Percentiles rank a stretch among this genome's conserved stretches.
phyloP scores from a whole-genome alignment of 64 coral and sea anemone genomes.

The Exaiptasia diaphana region DNA sequence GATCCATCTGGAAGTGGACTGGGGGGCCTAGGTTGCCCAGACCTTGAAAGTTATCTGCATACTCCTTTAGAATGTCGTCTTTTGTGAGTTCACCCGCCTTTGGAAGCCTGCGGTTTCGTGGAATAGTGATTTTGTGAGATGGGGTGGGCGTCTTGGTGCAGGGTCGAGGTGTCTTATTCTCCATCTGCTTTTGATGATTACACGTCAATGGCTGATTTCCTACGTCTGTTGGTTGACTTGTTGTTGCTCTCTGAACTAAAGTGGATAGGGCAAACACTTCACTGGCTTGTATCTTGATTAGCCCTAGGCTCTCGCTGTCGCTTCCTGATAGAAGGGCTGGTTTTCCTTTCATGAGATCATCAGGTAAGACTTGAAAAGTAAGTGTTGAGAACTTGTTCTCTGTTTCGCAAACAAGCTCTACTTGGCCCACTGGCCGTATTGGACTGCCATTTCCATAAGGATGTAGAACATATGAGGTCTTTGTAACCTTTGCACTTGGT shows the following conservation, averaged over 20 bases:
- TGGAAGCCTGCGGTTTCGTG: neutral
- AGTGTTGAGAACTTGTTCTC: constrained; percentile 1
- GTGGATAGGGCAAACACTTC: neutral
- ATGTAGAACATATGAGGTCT: constrained; percentile 26
- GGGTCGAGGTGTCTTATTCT: too few species aligned
- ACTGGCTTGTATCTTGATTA: constrained; percentile 1
- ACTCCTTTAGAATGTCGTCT: constrained; percentile 15
- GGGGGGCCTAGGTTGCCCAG: neutral
- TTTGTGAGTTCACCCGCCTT: neutral
- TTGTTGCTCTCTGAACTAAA: too few species aligned
- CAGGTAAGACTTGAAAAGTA: constrained; percentile 21
- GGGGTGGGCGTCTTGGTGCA: neutral
- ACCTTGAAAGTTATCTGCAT: constrained; percentile 27
- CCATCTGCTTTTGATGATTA: too few species aligned
- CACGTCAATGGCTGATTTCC: too few species aligned
- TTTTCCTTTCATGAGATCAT: neutral
- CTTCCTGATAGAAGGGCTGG: constrained; percentile 26
- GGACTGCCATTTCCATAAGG: constrained; percentile 4
- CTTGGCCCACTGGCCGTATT: constrained; percentile 7
- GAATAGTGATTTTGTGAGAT: neutral
- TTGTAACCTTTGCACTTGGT: constrained; percentile 17
- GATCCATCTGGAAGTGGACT: neutral
- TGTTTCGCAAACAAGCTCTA: constrained; percentile 24
- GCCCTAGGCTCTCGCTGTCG: constrained; percentile 4
- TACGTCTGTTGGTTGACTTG: too few species aligned